Percentiles rank a stretch among this genome's conserved stretches.
These are phyloP conservation scores for Copsychus sechellarum DNA, from an alignment of 2,113 vertebrate genomes.

Conservation along the genomic window DNA sequence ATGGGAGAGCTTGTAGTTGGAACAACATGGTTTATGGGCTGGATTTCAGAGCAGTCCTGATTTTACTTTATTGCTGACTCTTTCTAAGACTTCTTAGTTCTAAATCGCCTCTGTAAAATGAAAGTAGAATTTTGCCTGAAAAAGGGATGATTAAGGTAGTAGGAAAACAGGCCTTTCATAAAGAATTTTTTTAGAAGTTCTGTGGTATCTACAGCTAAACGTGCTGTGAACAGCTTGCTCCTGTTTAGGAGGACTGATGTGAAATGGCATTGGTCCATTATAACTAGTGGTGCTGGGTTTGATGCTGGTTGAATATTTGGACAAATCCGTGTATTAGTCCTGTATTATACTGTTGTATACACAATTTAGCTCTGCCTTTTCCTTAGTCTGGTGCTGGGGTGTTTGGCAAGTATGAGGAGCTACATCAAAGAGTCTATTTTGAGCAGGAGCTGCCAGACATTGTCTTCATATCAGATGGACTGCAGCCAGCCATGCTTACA, in stretches of 20 bases:
- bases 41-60: background rate
- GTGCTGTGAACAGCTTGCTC: background rate
- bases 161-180: background rate
- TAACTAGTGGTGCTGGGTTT: background rate
- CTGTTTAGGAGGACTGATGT: background rate
- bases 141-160: background rate
- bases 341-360: background rate
- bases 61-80: background rate
- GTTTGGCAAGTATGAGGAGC: constrained; percentile 11
- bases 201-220: background rate
- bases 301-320: background rate
- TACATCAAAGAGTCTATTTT: constrained; percentile 26
- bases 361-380: background rate
- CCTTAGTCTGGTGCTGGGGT: background rate
- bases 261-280: background rate
- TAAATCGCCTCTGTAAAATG: background rate
- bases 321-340: background rate
- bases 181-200: background rate
- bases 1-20: background rate
- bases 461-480: background rate
- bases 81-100: background rate
- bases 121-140: background rate
- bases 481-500: background rate
- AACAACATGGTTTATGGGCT: background rate
- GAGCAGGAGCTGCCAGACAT: constrained; percentile 30